Percentiles rank a stretch among this genome's conserved stretches.
phyloP scores from a whole-genome alignment of 2,888 invertebrate genomes.

The Tuberolachnus salignus region DNA sequence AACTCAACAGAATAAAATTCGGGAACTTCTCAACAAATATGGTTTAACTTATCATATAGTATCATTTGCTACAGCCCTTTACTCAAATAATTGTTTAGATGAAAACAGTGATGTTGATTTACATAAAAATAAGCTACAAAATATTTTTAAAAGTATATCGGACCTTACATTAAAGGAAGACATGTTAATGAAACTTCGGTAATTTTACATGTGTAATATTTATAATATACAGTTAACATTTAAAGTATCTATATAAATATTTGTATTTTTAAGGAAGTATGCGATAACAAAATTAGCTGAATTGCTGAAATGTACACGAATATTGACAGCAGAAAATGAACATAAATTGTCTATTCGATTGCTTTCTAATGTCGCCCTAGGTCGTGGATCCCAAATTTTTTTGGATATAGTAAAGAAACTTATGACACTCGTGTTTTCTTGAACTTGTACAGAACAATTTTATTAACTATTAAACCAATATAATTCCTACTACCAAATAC shows the following conservation, averaged over 20 bases:
- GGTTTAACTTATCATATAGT: constrained; percentile 36
- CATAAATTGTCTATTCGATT: constrained; percentile 75
- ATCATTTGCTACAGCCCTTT: constrained; percentile 25
- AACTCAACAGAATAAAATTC: constrained; percentile 18
- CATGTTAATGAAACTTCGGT: constrained; percentile 56
- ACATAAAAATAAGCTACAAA: constrained; percentile 45
- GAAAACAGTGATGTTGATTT: not conserved
- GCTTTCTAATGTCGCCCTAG: constrained; percentile 76
- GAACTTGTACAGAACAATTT: too few relatives aligned
- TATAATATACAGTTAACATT: not conserved
- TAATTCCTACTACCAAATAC: too few relatives aligned
- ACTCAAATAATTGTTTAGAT: constrained; percentile 27
- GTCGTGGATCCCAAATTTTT: constrained; percentile 80
- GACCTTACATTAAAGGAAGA: constrained; percentile 56
- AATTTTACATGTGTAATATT: constrained; percentile 43
- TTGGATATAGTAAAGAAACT: constrained; percentile 72
- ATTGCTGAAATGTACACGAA: constrained; percentile 69
- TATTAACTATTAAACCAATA: too few relatives aligned
- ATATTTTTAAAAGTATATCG: constrained; percentile 43
- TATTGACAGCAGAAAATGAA: constrained; percentile 76
- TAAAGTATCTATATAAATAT: too few relatives aligned
- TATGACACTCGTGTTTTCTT: constrained; percentile 30
- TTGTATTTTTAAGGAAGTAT: constrained; percentile 62
- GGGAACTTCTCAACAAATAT: constrained; percentile 39
- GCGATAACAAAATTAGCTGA: constrained; percentile 71